A percentile compares a stretch with the other conserved stretches of the same genome.
Conservation (phyloP, 2,888 invertebrate species). For the Pyrocoelia pectoralis region DNA sequence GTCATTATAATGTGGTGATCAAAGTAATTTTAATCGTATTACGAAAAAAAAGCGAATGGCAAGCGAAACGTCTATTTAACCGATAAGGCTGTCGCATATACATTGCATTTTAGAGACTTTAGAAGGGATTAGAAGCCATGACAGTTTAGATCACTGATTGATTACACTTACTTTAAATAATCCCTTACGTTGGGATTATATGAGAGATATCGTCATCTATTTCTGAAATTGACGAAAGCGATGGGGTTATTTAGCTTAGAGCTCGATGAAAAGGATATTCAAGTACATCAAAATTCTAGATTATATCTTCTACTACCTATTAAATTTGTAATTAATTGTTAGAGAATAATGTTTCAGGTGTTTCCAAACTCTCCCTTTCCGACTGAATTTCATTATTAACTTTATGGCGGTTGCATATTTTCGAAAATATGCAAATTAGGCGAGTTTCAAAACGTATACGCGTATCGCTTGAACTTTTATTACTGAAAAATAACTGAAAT, state of each 20-base stretch:
- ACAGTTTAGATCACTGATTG: slow-evolving; percentile 3
- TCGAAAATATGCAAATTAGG: neutral
- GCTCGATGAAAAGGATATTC: neutral
- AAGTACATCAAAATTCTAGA: too few relatives aligned
- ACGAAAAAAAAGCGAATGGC: too few relatives aligned
- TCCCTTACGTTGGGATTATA: neutral
- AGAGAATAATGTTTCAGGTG: neutral
- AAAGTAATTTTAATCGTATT: too few relatives aligned
- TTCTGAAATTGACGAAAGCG: neutral
- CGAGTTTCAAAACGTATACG: neutral
- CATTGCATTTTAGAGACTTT: neutral
- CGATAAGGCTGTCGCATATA: neutral
- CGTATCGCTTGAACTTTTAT: too few relatives aligned
- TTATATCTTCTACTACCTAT: neutral
- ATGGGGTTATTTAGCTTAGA: neutral
- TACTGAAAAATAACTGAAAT: too few relatives aligned
- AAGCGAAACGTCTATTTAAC: neutral
- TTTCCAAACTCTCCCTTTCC: neutral
- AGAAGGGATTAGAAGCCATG: neutral
- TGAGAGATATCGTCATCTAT: neutral
- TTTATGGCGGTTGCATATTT: neutral
- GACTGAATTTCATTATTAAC: neutral
- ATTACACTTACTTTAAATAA: slow-evolving; percentile 9
- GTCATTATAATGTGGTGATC: too few relatives aligned
- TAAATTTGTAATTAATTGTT: neutral